phyloP scores from a whole-genome alignment of 2,797 vertebrate genomes.

The Enteromius fasciolatus region DNA sequence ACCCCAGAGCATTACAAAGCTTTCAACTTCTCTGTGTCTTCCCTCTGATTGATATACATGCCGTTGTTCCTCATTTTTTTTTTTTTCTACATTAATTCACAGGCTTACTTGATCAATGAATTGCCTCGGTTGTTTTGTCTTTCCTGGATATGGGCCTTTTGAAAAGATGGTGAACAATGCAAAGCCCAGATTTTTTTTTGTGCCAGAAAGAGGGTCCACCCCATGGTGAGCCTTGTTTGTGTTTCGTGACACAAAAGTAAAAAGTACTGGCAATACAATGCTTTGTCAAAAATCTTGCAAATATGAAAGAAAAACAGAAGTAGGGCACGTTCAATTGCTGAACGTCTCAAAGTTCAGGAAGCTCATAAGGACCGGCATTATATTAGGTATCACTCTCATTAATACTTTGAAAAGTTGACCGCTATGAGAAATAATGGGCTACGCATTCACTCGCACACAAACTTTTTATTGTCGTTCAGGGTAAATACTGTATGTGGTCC shows the following conservation, averaged over 20 bases:
- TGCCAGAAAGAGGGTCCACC: slow-evolving; percentile 6
- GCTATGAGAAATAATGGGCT: slow-evolving; percentile 11
- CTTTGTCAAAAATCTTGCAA: neutral
- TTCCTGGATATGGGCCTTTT: neutral
- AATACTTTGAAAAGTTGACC: neutral
- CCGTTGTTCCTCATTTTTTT: neutral
- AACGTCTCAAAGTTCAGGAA: neutral
- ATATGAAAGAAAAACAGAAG: neutral
- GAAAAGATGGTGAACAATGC: slow-evolving; percentile 13
- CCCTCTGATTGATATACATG: neutral
- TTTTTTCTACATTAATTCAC: neutral
- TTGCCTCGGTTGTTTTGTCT: neutral
- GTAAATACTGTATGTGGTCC: neutral
- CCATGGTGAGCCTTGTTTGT: slow-evolving; percentile 9
- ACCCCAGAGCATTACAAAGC: neutral
- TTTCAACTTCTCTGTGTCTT: slow-evolving; percentile 11
- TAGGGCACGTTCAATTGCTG: neutral
- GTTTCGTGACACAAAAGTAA: neutral
- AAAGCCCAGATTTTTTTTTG: slow-evolving; percentile 3
- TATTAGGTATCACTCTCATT: neutral
- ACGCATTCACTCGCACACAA: neutral
- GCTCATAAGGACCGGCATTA: neutral
- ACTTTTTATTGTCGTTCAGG: neutral
- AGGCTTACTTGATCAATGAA: slow-evolving; percentile 7
- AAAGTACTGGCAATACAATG: neutral